Base-by-base conservation (phyloP, 92 coral and sea anemone genomes). In the Epizoanthus illoricatus region DNA sequence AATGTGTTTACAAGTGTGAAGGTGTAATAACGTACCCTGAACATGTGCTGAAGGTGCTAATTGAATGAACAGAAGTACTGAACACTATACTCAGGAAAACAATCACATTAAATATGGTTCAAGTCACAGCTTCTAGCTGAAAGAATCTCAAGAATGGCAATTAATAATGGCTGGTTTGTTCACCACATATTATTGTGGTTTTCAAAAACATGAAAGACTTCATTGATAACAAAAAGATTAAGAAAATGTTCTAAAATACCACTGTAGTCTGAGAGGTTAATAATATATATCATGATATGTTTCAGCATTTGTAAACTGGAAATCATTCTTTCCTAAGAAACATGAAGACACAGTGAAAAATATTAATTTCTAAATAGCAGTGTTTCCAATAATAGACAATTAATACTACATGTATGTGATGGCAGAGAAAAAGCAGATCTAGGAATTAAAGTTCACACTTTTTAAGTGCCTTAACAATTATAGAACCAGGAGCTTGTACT, bases 101-200 rank as follows among this genome's bases (percentile, higher is more conserved):
- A 52, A 52, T 52, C 12, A 10, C 56, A 49, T 10, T 8, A 49
- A 49, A 41, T n/a, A 61, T n/a, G 65, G 28, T 62, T 42, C 41
- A 76, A 13, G 56, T 62, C 71, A 41, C 56, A 76, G 69, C 66
- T 33, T 47, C n/a, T 45, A 23, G 2, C 76, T 72, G 7, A 60
- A 33, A 40, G 66, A 28, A 74, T 74, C 59, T 74, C 54, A 56
- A 58, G 8, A 12, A 73, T 52, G 64, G 41, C 61, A 55, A 55
- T 52, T 56, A 73, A 24, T 56, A 28, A 74, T 16, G 49, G 58
- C 59, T 55, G 65, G 24, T 56, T 56, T 74, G 80, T 24, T 74
- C 66, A 74, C 23, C 20, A 57, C 2, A 54, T 28, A 24, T 17
- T 55, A 15, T 7, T 57, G 67, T 15, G 3, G 24, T 20, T 47